Percentiles rank a stretch among this genome's conserved stretches.
These are phyloP conservation scores for Lepetodrilus schrolli DNA, from an alignment of 2,888 invertebrate species.

Conservation along the genomic window DNA sequence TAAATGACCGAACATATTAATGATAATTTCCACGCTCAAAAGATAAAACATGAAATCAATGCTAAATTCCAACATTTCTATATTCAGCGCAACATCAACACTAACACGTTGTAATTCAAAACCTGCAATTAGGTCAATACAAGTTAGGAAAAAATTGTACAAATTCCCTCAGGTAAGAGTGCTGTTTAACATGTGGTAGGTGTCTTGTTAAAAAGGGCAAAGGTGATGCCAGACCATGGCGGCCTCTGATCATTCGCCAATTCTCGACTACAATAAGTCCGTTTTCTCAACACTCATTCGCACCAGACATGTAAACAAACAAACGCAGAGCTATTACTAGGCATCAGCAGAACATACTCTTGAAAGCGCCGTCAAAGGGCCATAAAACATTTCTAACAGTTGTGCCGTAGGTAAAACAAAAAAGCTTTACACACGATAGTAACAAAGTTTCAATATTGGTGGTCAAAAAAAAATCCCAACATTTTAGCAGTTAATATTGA, in stretches of 20 bases:
- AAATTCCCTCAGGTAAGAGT: slow-evolving; percentile 10
- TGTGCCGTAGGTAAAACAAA: neutral
- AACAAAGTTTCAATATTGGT: too few relatives aligned
- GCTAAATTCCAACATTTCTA: too few relatives aligned
- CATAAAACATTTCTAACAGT: neutral
- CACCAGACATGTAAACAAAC: slow-evolving; percentile 9
- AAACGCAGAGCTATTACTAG: neutral
- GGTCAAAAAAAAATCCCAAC: too few relatives aligned
- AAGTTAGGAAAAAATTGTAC: neutral
- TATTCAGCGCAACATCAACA: too few relatives aligned
- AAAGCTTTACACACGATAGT: neutral
- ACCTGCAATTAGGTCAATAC: neutral
- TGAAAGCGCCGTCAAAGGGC: too few relatives aligned
- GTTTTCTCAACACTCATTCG: neutral
- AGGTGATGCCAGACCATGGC: neutral
- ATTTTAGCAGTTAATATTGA: too few relatives aligned
- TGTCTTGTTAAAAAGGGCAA: neutral
- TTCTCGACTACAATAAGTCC: neutral
- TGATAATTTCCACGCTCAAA: too few relatives aligned
- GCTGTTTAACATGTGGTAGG: slow-evolving; percentile 7
- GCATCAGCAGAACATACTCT: too few relatives aligned
- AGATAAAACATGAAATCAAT: too few relatives aligned
- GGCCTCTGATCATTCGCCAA: neutral
- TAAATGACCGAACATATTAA: too few relatives aligned
- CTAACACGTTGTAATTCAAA: neutral